A percentile compares a stretch with the other conserved stretches of the same genome.
These are phyloP conservation scores for Rhagonycha lutea DNA, from an alignment of 2,888 invertebrate genomes.

Conservation along the genomic window DNA sequence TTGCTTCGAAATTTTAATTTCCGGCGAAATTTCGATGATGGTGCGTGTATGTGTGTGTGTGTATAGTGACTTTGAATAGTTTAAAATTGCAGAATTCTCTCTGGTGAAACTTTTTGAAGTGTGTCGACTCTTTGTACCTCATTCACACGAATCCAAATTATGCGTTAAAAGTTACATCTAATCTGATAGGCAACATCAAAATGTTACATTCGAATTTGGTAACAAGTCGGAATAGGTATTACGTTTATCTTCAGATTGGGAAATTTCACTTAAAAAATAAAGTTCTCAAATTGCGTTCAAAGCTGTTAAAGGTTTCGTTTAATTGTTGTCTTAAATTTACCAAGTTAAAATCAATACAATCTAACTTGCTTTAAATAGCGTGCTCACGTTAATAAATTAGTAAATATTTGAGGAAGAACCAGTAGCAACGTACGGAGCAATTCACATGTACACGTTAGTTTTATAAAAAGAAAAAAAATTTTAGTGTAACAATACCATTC, in stretches of 20 bases:
- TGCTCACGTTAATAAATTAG: background rate
- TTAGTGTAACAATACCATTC: background rate
- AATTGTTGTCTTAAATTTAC: background rate
- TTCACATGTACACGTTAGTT: background rate
- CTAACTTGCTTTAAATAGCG: background rate
- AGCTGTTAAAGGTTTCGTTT: background rate
- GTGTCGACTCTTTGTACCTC: slow-evolving; percentile 1
- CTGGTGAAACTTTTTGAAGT: slow-evolving; percentile 18
- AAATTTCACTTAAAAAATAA: background rate
- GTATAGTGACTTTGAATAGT: slow-evolving; percentile 19
- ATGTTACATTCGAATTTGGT: too few relatives aligned
- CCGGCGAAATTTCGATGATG: slow-evolving; percentile 34
- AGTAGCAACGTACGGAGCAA: background rate
- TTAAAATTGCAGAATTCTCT: slow-evolving; percentile 26
- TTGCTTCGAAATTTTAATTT: slow-evolving; percentile 39
- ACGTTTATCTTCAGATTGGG: too few relatives aligned
- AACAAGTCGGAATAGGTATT: too few relatives aligned
- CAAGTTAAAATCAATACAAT: background rate
- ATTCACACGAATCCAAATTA: slow-evolving; percentile 9
- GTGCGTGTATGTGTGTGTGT: slow-evolving; percentile 5
- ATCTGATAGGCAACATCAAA: background rate
- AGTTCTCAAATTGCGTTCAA: background rate
- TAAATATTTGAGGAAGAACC: background rate
- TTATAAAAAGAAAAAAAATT: background rate
- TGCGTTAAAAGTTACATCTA: background rate